Evolutionary conservation across 37 sponge, comb jelly and placozoan species (phyloP), one percentile per base, ranked within the genome.

Genomic region (Beroe forskalii): DNA sequence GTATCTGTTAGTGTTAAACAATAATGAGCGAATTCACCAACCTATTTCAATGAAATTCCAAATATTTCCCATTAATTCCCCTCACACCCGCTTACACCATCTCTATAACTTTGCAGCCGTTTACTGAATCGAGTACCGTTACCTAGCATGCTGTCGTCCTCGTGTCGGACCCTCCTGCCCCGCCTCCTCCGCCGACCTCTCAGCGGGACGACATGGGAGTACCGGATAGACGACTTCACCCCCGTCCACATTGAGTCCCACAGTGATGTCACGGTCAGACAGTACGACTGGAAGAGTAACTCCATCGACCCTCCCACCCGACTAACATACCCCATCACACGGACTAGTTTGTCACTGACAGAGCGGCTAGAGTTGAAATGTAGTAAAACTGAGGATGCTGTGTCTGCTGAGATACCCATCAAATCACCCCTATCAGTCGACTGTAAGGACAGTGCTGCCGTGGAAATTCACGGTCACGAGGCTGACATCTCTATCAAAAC

Each of bases 161-260:
- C n/a, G 55, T 48, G 12, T 48, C 6, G 55, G 55, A 48, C 12
- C 12, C 55, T 48, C 55, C 55, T 69, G 9, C 72, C 72, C 32
- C 72, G 72, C 12, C 35, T 36, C 14, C 32, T 1, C 33, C 25
- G 4, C 20, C 1, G 72, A 35, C 32, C 36, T 20, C 38, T 69
- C 72, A 69, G 72, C 38, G 14, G 38, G 9, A 30, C 30, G 6
- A 35, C 32, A 35, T 80, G 86, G 86, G 86, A 80, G 55, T 42
- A 80, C 20, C 12, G 86, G 25, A 44, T 80, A 14, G 86, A 80
- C 24, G 86, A 80, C 55, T 80, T 80, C 55, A 80, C 86, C 37
- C 86, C 86, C 40, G 35, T 80, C n/a, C 22, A 41, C 8, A 80
- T 80, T 44, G 24, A 41, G 4, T 80, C 86, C 14, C 8, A 2